Conservation (phyloP, 92 coral and sea anemone genomes). For the Isaurus tuberculatus region DNA sequence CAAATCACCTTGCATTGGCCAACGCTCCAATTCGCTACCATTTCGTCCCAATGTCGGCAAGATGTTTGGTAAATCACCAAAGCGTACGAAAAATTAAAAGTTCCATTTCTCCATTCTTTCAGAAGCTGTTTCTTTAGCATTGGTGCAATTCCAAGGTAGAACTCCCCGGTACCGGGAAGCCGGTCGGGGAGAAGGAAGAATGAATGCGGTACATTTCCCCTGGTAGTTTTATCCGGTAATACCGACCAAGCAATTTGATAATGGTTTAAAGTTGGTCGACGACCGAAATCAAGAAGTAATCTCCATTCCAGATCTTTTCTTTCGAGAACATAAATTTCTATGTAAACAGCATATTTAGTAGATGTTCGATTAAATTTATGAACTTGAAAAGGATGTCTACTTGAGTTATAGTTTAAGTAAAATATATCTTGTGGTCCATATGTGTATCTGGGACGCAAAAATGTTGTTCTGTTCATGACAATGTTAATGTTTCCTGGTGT, state of each 20-base stretch:
- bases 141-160: conserved; percentile 45
- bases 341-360: conserved; percentile 56
- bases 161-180: conserved; percentile 34
- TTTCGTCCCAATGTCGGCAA: conserved; percentile 80
- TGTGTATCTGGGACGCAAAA: background rate
- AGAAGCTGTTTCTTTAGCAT: conserved; percentile 25
- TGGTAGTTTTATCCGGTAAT: conserved; percentile 42
- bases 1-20: conserved; percentile 71
- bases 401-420: conserved; percentile 12
- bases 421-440: background rate
- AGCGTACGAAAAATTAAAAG: conserved; percentile 68
- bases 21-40: conserved; percentile 60
- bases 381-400: conserved; percentile 41
- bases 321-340: conserved; percentile 57
- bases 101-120: conserved; percentile 21
- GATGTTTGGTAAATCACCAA: conserved; percentile 73
- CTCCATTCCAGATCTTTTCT: conserved; percentile 56
- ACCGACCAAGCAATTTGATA: conserved; percentile 60
- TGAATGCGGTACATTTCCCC: conserved; percentile 2
- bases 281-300: conserved; percentile 55
- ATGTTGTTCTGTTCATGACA: conserved; percentile 10
- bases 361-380: conserved; percentile 58
- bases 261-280: conserved; percentile 38
- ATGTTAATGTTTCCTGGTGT: conserved; percentile 54
- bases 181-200: conserved; percentile 26